Evolutionary conservation across 2,113 vertebrate genomes (phyloP), one percentile per base, ranked within the genome.

Genomic region (Rhipidura dahli): DNA sequence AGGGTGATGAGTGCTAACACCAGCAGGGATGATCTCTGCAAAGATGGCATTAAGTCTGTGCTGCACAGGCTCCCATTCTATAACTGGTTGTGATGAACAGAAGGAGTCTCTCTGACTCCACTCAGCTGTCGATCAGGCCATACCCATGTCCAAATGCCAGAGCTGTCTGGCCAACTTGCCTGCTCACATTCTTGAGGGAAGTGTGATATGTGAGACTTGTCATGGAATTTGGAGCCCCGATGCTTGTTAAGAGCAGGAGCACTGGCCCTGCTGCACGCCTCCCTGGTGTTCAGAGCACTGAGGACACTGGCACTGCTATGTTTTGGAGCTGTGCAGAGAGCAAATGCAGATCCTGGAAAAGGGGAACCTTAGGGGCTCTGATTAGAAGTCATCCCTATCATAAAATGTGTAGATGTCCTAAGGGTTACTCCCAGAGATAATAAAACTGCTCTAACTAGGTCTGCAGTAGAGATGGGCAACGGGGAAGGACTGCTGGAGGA

Each of bases 101-200:
- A 51, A 64, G 83, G 51, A 82, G 84, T 79, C 87, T 82, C 91
- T 87, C 50, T 93, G 93, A 37, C 91, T 82, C 57, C 53, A 8
- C 80, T 95, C 84, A 91, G 94, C 90, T 86, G 92, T 86, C 5
- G 15, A 61, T 88, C 92, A 72, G 75, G 47, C 68, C 35, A 13
- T 89, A 87, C 30, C 70, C 75, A 13, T 61, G 73, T 95, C 66
- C 84, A 91, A 91, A 94, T 91, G 84, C 94, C 87, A 84, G 87
- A 94, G 89, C 93, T 78, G 83, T 92, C 96, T 94, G 89, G 89
- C 83, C 91, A 92, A 45, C 93, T 82, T 91, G 91, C 89, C 83
- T 68, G 42, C 89, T 95, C 93, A 87, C 93, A 94, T 96, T 95
- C 94, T 95, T 96, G 93, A 93, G 91, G 90, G 81, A 85, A 96